A percentile compares a stretch with the other conserved stretches of the same genome.
Evolutionary conservation across 2,888 invertebrate genomes (phyloP).

Genomic region (Nudaria mundana): DNA sequence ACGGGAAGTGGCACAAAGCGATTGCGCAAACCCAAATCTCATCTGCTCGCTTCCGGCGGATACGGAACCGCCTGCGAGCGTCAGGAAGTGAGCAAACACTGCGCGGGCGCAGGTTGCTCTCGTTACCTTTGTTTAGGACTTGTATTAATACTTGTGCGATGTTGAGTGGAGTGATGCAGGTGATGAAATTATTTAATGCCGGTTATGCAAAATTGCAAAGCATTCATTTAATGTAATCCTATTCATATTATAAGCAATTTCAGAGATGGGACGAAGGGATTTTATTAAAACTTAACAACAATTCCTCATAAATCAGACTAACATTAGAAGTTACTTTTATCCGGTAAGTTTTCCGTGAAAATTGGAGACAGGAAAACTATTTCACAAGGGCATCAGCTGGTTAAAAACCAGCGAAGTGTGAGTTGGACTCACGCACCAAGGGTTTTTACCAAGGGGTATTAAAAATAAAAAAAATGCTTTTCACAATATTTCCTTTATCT

Average conservation of each 20-base stretch:
- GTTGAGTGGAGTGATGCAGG: slow-evolving; percentile 26
- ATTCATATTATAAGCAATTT: slow-evolving; percentile 9
- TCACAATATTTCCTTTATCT: too few species aligned
- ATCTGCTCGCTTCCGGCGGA: slow-evolving; percentile 69
- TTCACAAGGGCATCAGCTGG: too few species aligned
- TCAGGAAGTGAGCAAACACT: slow-evolving; percentile 54
- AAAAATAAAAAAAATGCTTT: too few species aligned
- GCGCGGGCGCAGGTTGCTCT: slow-evolving; percentile 38
- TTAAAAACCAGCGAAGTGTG: too few species aligned
- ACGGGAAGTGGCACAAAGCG: slow-evolving; percentile 56
- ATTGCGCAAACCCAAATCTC: slow-evolving; percentile 63
- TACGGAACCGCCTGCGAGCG: slow-evolving; percentile 66
- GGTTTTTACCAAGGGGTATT: too few species aligned
- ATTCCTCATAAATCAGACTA: too few species aligned
- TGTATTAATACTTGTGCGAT: slow-evolving; percentile 18
- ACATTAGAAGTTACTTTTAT: too few species aligned
- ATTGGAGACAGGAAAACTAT: too few species aligned
- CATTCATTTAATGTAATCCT: slow-evolving; percentile 12
- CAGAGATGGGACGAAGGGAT: too few species aligned
- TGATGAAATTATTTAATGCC: slow-evolving; percentile 19
- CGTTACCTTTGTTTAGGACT: slow-evolving; percentile 26
- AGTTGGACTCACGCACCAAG: too few species aligned
- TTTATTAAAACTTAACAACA: too few species aligned
- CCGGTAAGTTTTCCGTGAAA: too few species aligned
- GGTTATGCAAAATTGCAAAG: slow-evolving; percentile 17